A percentile compares a stretch with the other conserved stretches of the same genome.
phyloP scores from a whole-genome alignment of 2,797 vertebrate species.

The Neosilurus hyrtlii region DNA sequence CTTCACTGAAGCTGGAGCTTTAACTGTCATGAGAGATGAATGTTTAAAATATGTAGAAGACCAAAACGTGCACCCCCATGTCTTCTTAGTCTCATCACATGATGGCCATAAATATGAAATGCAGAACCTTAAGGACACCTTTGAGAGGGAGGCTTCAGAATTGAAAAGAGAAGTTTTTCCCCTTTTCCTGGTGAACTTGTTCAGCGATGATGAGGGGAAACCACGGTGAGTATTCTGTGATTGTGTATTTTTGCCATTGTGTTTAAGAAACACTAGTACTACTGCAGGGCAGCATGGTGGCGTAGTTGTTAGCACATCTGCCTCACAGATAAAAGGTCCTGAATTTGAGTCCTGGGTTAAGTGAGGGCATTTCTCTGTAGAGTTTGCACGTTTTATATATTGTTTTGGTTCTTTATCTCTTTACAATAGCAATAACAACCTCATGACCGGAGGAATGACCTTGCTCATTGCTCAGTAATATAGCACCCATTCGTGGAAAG shows the following conservation, averaged over 20 bases:
- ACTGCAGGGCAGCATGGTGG: neutral
- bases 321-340: too few species aligned
- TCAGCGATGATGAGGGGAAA: slow-evolving; percentile 6
- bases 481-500: too few species aligned
- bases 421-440: too few species aligned
- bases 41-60: slow-evolving; percentile 46
- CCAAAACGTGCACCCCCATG: slow-evolving; percentile 28
- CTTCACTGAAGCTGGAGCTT: neutral
- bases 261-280: neutral
- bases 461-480: too few species aligned
- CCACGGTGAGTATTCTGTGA: slow-evolving; percentile 35
- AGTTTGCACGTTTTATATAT: too few species aligned
- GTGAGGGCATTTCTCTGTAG: too few species aligned
- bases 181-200: slow-evolving; percentile 42
- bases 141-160: slow-evolving; percentile 30
- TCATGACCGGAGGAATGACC: too few species aligned
- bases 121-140: slow-evolving; percentile 29
- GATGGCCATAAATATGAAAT: slow-evolving; percentile 41
- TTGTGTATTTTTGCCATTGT: neutral
- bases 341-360: too few species aligned
- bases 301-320: too few species aligned
- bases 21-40: slow-evolving; percentile 46
- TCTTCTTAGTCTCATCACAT: slow-evolving; percentile 49
- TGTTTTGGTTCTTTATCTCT: too few species aligned
- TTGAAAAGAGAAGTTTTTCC: slow-evolving; percentile 40